A percentile compares a stretch with the other conserved stretches of the same genome.
Conservation (phyloP, 2,888 invertebrate genomes). For the Idaea straminata region DNA sequence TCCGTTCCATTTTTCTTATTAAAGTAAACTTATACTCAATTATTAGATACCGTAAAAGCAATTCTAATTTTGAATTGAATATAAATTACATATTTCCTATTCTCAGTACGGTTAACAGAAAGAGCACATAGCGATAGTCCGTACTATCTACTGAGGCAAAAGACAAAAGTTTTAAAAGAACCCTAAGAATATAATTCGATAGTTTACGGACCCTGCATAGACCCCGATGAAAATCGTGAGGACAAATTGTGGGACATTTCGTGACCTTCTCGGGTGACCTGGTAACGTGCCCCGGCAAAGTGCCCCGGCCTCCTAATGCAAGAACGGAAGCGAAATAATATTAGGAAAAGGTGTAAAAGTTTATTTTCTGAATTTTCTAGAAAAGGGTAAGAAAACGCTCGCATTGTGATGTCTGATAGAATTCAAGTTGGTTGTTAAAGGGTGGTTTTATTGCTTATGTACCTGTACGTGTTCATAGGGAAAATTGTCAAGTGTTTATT, state of each 20-base stretch:
- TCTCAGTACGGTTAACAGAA: not conserved
- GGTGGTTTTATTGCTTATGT: not conserved
- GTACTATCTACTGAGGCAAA: not conserved
- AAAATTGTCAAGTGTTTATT: slow-evolving; percentile 1
- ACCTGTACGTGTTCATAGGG: not conserved
- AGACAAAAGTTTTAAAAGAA: not conserved
- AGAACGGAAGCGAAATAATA: not conserved
- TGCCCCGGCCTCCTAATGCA: not conserved
- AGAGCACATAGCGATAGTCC: not conserved
- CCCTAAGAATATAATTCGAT: not conserved
- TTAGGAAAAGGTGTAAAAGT: slow-evolving; percentile 1
- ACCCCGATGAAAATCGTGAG: not conserved
- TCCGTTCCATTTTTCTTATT: too few species aligned
- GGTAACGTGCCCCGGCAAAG: not conserved
- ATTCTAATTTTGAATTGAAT: too few species aligned
- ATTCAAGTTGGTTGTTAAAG: slow-evolving; percentile 1
- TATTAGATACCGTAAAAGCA: too few species aligned
- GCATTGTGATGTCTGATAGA: not conserved
- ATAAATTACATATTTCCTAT: too few species aligned
- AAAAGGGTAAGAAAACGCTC: not conserved
- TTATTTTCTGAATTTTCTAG: not conserved
- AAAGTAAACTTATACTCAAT: too few species aligned
- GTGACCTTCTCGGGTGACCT: not conserved
- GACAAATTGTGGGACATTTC: not conserved
- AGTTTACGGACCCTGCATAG: not conserved